A percentile compares a stretch with the other conserved stretches of the same genome.
These are phyloP conservation scores for Pseudocheirus occidentalis DNA, from an alignment of 2,797 vertebrate genomes.

Conservation along the genomic window DNA sequence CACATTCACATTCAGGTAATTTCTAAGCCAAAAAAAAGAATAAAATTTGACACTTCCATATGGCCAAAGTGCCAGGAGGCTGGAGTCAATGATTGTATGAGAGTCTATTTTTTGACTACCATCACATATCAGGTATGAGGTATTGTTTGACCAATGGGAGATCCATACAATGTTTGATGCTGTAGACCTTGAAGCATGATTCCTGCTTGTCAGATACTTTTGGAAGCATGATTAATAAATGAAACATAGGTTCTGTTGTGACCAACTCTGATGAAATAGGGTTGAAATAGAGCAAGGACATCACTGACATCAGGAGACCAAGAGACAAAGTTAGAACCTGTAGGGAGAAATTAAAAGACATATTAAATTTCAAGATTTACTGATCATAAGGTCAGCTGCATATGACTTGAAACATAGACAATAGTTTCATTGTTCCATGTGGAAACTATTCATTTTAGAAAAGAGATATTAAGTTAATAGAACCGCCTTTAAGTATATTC, in stretches of 20 bases:
- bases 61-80: rapidly evolving
- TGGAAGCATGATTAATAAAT: not conserved
- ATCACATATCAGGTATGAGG: rapidly evolving
- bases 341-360: not conserved
- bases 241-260: not conserved
- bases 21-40: rapidly evolving
- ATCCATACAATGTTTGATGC: rapidly evolving
- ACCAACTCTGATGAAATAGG: rapidly evolving
- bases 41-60: not conserved
- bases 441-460: not conserved
- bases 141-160: not conserved
- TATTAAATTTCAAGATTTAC: not conserved
- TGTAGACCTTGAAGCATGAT: rapidly evolving
- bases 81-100: not conserved
- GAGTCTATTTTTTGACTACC: not conserved
- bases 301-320: rapidly evolving
- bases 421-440: not conserved
- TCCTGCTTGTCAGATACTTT: no score
- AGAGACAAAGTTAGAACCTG: not conserved
- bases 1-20: not conserved
- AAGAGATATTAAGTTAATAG: not conserved
- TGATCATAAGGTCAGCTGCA: not conserved
- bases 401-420: not conserved
- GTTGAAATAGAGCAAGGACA: not conserved
- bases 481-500: not conserved